Evolutionary conservation across 2,113 vertebrate genomes (phyloP).

Genomic region (Mirza zaza): DNA sequence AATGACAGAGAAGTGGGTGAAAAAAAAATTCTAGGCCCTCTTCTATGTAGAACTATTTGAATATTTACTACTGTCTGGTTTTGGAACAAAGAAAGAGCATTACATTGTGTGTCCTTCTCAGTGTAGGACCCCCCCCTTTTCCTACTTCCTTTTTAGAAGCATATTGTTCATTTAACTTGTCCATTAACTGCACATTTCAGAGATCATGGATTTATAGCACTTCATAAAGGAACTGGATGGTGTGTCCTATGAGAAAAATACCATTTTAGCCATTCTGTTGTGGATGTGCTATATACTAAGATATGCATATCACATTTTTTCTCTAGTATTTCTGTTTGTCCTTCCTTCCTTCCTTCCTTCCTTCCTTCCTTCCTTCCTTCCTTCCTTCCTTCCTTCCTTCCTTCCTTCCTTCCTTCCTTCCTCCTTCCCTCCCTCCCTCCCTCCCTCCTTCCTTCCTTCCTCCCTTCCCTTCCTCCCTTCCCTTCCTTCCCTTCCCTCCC

Average conservation of each 20-base stretch:
- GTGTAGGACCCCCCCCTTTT: neutral
- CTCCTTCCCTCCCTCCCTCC: too few species aligned
- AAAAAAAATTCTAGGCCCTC: neutral
- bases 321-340: too few species aligned
- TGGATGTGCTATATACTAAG: neutral
- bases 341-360: too few species aligned
- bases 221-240: neutral
- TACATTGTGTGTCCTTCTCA: neutral
- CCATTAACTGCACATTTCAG: neutral
- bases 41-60: neutral
- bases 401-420: too few species aligned
- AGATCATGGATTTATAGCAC: neutral
- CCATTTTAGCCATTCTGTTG: neutral
- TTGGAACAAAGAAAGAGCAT: neutral
- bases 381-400: too few species aligned
- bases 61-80: neutral
- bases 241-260: conserved; percentile 13
- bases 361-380: too few species aligned
- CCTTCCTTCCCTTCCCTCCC: too few species aligned
- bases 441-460: too few species aligned
- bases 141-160: neutral
- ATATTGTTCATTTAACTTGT: neutral
- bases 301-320: neutral
- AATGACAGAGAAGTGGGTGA: neutral
- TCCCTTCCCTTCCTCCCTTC: too few species aligned